Percentiles rank a stretch among this genome's conserved stretches.
These are phyloP conservation scores for Thamnophis elegans DNA, from an alignment of 2,797 vertebrate species.

Conservation along the genomic window DNA sequence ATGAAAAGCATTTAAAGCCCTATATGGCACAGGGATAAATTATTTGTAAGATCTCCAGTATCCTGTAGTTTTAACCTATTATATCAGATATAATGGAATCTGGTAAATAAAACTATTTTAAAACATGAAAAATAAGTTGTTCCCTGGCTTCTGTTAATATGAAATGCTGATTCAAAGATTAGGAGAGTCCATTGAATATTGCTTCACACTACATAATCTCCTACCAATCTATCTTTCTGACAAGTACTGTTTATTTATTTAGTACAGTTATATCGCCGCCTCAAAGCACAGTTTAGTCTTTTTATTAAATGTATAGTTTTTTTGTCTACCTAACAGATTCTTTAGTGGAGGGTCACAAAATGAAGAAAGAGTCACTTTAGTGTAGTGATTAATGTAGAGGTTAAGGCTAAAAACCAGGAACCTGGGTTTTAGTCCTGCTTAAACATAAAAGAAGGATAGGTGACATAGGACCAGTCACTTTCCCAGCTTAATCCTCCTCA, in stretches of 20 bases:
- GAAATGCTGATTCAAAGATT: constrained; percentile 1
- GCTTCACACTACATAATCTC: not conserved
- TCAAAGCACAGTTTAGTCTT: not conserved
- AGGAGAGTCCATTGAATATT: not conserved
- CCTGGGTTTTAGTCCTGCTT: not conserved
- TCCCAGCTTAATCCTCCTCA: not conserved
- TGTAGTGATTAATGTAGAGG: not conserved
- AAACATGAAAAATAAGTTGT: not conserved
- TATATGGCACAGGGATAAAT: not conserved
- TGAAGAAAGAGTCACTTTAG: not conserved
- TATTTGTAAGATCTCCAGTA: not conserved
- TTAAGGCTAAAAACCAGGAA: not conserved
- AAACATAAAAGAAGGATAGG: not conserved
- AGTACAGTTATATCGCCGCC: not conserved
- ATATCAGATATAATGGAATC: not conserved
- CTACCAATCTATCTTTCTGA: not conserved
- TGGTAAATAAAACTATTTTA: not conserved
- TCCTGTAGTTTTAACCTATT: not conserved
- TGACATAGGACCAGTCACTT: not conserved
- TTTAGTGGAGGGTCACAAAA: not conserved
- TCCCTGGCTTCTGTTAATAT: not conserved
- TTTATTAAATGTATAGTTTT: not conserved
- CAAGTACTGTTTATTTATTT: not conserved
- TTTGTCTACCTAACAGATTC: not conserved
- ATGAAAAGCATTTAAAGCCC: not conserved